Percentiles rank a stretch among this genome's conserved stretches.
phyloP scores from a whole-genome alignment of 2,888 invertebrate genomes.

The Cheilosia pagana region DNA sequence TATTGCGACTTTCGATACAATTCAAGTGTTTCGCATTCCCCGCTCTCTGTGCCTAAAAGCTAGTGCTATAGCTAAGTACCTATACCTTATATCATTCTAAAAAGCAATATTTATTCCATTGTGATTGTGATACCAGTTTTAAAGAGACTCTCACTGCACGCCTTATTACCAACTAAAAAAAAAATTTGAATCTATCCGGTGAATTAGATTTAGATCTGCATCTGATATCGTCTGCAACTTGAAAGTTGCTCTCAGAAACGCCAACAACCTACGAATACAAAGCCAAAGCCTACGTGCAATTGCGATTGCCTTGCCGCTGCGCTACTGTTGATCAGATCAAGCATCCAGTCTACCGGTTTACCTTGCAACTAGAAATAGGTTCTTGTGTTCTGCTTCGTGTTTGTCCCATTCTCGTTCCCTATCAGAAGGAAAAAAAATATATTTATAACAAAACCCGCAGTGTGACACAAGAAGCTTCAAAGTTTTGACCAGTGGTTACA shows the following conservation, averaged over 20 bases:
- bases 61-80: conserved; percentile 27
- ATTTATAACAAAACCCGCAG: conserved; percentile 35
- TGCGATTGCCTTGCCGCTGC: conserved; percentile 38
- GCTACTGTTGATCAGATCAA: conserved; percentile 56
- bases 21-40: conserved; percentile 45
- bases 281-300: conserved; percentile 46
- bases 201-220: too few species aligned
- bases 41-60: conserved; percentile 61
- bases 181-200: conserved; percentile 3
- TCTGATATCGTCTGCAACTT: conserved; percentile 21
- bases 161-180: conserved; percentile 29
- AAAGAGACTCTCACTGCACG: conserved; percentile 32
- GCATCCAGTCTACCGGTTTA: conserved; percentile 70
- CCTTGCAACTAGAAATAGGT: conserved; percentile 72
- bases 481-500: conserved; percentile 63
- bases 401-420: conserved; percentile 43
- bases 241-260: conserved; percentile 38
- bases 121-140: conserved; percentile 61
- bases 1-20: conserved; percentile 1
- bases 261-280: conserved; percentile 19
- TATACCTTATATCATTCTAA: not conserved
- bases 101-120: conserved; percentile 27
- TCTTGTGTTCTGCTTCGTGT: conserved; percentile 59
- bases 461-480: conserved; percentile 32
- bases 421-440: conserved; percentile 5